These are phyloP conservation scores for Limnephilus auricula DNA, from an alignment of 2,888 invertebrate genomes.

Conservation along the genomic window DNA sequence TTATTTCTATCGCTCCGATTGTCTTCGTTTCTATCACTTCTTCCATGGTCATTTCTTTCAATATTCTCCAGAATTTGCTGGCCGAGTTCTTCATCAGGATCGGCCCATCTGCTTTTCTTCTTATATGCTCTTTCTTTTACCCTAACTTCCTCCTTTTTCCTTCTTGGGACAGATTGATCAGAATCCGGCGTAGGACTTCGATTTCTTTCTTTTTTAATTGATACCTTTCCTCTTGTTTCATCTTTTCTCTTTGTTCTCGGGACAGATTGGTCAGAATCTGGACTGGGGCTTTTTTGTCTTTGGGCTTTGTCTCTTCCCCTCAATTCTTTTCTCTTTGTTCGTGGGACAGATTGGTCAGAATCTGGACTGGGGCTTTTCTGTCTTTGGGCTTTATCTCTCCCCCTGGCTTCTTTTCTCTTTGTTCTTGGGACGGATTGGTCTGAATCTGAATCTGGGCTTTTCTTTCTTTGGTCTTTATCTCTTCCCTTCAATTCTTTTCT, in stretches of 20 bases:
- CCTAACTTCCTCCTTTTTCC: conserved; percentile 59
- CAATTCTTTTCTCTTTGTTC: neutral
- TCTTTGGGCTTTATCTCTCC: conserved; percentile 52
- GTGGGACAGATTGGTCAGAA: too few relatives aligned
- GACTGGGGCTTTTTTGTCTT: conserved; percentile 33
- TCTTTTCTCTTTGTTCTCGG: too few relatives aligned
- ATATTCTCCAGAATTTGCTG: conserved; percentile 60
- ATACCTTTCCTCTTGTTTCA: too few relatives aligned
- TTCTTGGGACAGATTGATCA: neutral
- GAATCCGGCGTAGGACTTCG: neutral
- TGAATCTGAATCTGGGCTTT: conserved; percentile 33
- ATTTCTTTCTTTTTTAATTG: conserved; percentile 49
- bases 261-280: too few relatives aligned
- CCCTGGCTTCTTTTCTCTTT: conserved; percentile 1
- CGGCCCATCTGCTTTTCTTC: conserved; percentile 50
- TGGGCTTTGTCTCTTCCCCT: conserved; percentile 29
- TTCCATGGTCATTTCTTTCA: conserved; percentile 64
- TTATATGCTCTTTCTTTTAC: conserved; percentile 41
- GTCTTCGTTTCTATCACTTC: neutral
- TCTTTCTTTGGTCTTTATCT: neutral
- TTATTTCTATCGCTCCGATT: conserved; percentile 19
- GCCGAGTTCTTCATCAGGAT: conserved; percentile 65
- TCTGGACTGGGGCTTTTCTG: conserved; percentile 5
- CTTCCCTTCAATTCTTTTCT: neutral
- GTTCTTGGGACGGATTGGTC: conserved; percentile 62